phyloP scores from a whole-genome alignment of 1,140 invertebrate species.

The Cydia pomonella region DNA sequence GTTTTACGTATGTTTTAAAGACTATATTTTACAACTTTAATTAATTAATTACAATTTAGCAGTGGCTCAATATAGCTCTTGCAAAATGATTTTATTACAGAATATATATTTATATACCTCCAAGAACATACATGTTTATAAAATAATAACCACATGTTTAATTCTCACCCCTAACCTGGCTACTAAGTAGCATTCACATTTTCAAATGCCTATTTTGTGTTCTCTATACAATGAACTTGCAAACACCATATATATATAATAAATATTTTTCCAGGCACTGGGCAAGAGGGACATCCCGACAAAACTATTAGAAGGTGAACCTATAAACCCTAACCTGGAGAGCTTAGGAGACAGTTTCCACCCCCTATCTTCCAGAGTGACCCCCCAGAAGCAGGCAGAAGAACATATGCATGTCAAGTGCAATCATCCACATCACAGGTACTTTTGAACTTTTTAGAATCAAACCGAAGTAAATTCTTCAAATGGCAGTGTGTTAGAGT shows the following conservation, averaged over 20 bases:
- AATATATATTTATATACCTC: neutral
- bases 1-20: no score
- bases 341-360: constrained; percentile 71
- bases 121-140: neutral
- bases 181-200: no score
- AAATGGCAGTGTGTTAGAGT: neutral
- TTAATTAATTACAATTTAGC: neutral
- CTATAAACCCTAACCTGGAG: constrained; percentile 59
- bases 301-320: constrained; percentile 73
- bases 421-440: constrained; percentile 65
- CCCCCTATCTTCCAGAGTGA: constrained; percentile 51
- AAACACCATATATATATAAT: no score
- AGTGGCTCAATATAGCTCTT: neutral
- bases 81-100: neutral
- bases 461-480: neutral
- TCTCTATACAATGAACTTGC: no score
- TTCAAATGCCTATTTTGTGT: no score
- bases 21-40: constrained; percentile 10
- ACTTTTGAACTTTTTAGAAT: neutral
- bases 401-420: constrained; percentile 55
- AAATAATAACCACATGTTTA: no score
- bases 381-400: constrained; percentile 52
- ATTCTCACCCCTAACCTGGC: no score
- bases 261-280: constrained; percentile 56
- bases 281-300: constrained; percentile 72